Evolutionary conservation across 2,888 invertebrate genomes (phyloP), one percentile per base, ranked within the genome.

Genomic region (Crocallis elinguaria): DNA sequence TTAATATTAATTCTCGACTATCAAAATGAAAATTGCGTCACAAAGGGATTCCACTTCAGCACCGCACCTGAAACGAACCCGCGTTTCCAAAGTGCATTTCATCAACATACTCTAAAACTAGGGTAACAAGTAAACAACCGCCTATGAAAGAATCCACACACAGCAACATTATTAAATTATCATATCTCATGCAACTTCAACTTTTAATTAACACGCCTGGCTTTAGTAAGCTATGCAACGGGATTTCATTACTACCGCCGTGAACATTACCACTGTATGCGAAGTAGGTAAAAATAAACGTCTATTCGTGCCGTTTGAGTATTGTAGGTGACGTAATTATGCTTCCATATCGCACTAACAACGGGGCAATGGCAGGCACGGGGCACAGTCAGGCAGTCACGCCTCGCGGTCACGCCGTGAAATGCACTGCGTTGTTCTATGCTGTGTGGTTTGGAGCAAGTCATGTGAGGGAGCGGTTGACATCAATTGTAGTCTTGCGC

Each of bases 331-430:
- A 64, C 65, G 66, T 64, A 65, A 68, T 67, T 66, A 59, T 32
- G 51, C 35, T 45, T 44, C 50, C 70, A 71, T 76, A 74, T 65
- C 67, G 69, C 70, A 71, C 71, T 66, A 64, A 67, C 66, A 71
- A 54, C 56, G 53, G 57, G 52, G 60, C 56, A 57, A 52, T 57
- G 56, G 59, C 45, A 52, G 23, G 13, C 50, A 43, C 49, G 36
- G 41, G 44, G 55, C 29, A 53, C 38, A 61, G 58, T 56, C 52
- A 45, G 57, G 44, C 57, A 73, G 86, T 86, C 88, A 87, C 84
- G 86, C 76, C 75, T 74, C 69, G 80, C 74, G 79, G 84, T 83
- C 86, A 81, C 84, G 84, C 69, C 75, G 80, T 64, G 66, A 68
- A 69, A 66, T 69, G 67, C 60, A 72, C 61, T 72, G 75, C 81